A percentile compares a stretch with the other conserved stretches of the same genome.
Conservation (phyloP, 2,113 vertebrate genomes). For the Machaerirhynchus nigripectus region DNA sequence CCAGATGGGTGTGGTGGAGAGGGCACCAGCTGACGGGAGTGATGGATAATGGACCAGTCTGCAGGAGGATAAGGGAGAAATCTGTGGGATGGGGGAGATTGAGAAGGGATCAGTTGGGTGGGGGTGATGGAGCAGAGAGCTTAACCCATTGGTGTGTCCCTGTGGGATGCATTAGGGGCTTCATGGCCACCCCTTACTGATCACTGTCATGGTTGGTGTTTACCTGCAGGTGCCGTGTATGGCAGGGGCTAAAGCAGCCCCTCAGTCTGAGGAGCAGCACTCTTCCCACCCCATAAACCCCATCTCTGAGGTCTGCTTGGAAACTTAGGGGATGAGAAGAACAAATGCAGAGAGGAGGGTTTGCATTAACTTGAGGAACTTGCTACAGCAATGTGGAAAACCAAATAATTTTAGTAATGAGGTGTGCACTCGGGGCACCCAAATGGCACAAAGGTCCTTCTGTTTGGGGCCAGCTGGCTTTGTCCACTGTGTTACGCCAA, state of each 20-base stretch:
- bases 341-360: background rate
- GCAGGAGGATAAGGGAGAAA: background rate
- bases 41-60: background rate
- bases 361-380: constrained; percentile 3
- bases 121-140: background rate
- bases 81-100: background rate
- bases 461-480: background rate
- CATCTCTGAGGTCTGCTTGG: background rate
- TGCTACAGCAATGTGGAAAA: background rate
- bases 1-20: background rate
- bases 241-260: background rate
- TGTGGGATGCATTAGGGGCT: background rate
- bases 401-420: background rate
- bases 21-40: background rate
- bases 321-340: background rate
- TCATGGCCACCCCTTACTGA: background rate
- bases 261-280: background rate
- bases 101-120: background rate
- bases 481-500: too few species aligned
- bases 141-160: background rate
- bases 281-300: background rate
- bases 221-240: background rate
- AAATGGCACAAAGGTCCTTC: background rate
- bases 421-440: accelerated
- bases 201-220: background rate